Evolutionary conservation across 2,888 invertebrate species (phyloP).

Genomic region (Mythimna ferrago): DNA sequence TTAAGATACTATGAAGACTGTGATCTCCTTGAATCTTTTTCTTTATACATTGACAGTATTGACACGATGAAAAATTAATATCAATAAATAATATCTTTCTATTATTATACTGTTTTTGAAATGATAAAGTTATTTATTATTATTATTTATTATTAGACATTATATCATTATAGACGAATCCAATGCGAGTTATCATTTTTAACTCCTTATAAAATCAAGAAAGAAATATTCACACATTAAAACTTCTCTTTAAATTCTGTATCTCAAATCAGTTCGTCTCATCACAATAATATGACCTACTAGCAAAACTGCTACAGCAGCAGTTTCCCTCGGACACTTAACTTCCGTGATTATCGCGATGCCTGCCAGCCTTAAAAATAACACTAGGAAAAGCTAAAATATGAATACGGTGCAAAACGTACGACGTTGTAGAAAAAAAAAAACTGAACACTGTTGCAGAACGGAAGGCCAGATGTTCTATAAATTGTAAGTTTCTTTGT

Average conservation of each 20-base stretch:
- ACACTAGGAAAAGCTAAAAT: conserved; percentile 42
- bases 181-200: no score
- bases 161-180: no score
- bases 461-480: conserved; percentile 61
- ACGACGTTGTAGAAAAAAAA: conserved; percentile 51
- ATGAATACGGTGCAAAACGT: conserved; percentile 47
- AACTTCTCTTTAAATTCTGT: conserved; percentile 8
- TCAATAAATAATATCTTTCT: no score
- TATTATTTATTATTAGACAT: no score
- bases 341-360: conserved; percentile 59
- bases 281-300: conserved; percentile 42
- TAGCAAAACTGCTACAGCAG: conserved; percentile 31
- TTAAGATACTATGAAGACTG: no score
- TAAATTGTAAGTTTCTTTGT: conserved; percentile 65
- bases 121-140: no score
- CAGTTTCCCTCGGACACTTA: conserved; percentile 28
- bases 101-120: no score
- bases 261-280: conserved; percentile 28
- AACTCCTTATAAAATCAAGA: no score
- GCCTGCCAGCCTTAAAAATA: conserved; percentile 52
- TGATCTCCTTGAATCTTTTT: not conserved
- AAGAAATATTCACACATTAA: not conserved
- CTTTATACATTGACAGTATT: not conserved
- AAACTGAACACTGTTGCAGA: conserved; percentile 43
- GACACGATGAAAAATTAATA: not conserved